These are phyloP conservation scores for Alcis repandata DNA, from an alignment of 2,888 invertebrate species.

Conservation along the genomic window DNA sequence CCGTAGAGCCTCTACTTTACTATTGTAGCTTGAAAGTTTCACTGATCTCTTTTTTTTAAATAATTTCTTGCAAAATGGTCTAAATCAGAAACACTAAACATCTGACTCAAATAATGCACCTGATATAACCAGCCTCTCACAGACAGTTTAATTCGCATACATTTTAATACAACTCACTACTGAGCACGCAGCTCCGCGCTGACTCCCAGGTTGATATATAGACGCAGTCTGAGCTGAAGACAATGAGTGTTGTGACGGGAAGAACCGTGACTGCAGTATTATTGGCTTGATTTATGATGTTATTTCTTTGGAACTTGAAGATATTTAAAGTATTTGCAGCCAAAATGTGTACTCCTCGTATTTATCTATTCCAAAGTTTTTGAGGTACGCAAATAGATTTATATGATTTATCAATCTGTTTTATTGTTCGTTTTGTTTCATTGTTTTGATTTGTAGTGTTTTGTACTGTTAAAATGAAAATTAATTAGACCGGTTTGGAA, in stretches of 20 bases:
- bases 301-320: not conserved
- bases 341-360: too few species aligned
- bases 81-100: not conserved
- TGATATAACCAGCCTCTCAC: constrained; percentile 3
- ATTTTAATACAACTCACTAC: constrained; percentile 56
- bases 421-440: too few species aligned
- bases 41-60: too few species aligned
- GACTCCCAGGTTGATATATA: constrained; percentile 37
- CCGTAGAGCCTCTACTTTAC: not conserved
- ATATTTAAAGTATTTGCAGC: too few species aligned
- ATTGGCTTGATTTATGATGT: not conserved
- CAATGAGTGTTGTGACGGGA: constrained; percentile 37
- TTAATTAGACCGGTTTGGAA: too few species aligned
- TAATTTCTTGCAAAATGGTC: too few species aligned
- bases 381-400: too few species aligned
- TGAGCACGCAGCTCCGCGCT: constrained; percentile 42
- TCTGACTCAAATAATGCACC: not conserved
- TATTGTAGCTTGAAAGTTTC: not conserved
- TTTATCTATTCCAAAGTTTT: too few species aligned
- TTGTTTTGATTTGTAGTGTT: too few species aligned
- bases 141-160: constrained; percentile 56
- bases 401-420: too few species aligned
- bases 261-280: constrained; percentile 1
- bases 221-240: constrained; percentile 38
- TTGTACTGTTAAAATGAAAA: too few species aligned